These are phyloP conservation scores for Conistra vaccinii DNA, from an alignment of 2,888 invertebrate genomes.

Conservation along the genomic window DNA sequence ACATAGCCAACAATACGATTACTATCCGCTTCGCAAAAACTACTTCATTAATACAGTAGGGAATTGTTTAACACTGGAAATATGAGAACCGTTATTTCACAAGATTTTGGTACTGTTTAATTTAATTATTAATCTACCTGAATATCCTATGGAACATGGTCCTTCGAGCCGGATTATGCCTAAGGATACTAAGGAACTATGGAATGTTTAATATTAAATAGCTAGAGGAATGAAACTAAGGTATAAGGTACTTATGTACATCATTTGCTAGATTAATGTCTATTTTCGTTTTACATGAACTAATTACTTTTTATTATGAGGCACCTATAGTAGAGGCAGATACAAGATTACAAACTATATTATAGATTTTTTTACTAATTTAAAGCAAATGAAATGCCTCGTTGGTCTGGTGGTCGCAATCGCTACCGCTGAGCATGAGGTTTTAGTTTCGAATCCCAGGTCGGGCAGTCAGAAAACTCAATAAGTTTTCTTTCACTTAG, in stretches of 20 bases:
- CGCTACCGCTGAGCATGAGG: too few species aligned
- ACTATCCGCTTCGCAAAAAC: neutral
- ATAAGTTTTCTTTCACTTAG: neutral
- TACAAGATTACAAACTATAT: conserved; percentile 18
- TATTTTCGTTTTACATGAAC: neutral
- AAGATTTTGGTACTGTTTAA: neutral
- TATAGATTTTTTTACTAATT: conserved; percentile 13
- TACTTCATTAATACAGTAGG: neutral
- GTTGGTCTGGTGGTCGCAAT: too few species aligned
- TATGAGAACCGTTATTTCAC: neutral
- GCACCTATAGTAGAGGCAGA: neutral
- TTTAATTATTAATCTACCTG: neutral
- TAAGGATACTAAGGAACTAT: neutral
- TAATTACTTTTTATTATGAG: neutral
- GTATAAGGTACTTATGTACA: too few species aligned
- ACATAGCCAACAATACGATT: neutral
- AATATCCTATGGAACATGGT: neutral
- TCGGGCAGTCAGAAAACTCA: too few species aligned
- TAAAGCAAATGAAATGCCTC: conserved; percentile 24
- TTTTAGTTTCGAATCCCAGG: too few species aligned
- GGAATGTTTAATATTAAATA: neutral
- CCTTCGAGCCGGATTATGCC: conserved; percentile 22
- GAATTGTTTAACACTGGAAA: neutral
- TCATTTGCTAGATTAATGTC: neutral
- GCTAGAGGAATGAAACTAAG: neutral